These are phyloP conservation scores for Xenopus borealis DNA, from an alignment of 2,113 vertebrate genomes.

Conservation along the genomic window DNA sequence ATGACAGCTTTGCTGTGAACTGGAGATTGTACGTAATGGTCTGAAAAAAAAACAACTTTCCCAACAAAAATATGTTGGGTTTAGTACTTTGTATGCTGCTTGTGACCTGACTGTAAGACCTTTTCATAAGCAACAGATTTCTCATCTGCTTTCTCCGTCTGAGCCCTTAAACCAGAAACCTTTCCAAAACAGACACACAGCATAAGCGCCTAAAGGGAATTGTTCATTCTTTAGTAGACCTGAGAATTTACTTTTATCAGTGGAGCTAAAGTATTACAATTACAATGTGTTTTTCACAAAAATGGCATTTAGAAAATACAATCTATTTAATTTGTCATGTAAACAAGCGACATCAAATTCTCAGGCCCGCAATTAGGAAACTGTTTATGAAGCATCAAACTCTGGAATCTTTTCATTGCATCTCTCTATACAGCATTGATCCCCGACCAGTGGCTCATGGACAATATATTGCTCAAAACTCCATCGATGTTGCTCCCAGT, in stretches of 20 bases:
- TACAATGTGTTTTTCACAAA: constrained; percentile 48
- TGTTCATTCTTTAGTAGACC: constrained; percentile 32
- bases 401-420: too few species aligned
- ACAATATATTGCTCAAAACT: too few species aligned
- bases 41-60: constrained; percentile 31
- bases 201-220: constrained; percentile 46
- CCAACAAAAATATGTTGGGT: constrained; percentile 33
- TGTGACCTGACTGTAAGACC: constrained; percentile 48
- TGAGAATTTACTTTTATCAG: constrained; percentile 45
- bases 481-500: too few species aligned
- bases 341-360: constrained; percentile 35
- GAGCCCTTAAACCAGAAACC: constrained; percentile 55
- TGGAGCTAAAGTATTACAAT: constrained; percentile 9
- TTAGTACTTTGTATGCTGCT: constrained; percentile 46
- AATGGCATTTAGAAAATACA: constrained; percentile 44
- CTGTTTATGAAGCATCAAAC: too few species aligned
- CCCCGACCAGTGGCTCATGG: too few species aligned
- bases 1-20: constrained; percentile 35
- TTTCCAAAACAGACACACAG: constrained; percentile 51
- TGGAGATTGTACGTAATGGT: constrained; percentile 42
- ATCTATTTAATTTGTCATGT: constrained; percentile 46
- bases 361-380: too few species aligned
- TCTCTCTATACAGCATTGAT: too few species aligned
- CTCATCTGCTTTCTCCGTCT: constrained; percentile 53
- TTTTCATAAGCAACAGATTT: constrained; percentile 53